Percentiles rank a stretch among this genome's conserved stretches.
phyloP scores from a whole-genome alignment of 2,888 invertebrate species.

The Tiphia femorata region DNA sequence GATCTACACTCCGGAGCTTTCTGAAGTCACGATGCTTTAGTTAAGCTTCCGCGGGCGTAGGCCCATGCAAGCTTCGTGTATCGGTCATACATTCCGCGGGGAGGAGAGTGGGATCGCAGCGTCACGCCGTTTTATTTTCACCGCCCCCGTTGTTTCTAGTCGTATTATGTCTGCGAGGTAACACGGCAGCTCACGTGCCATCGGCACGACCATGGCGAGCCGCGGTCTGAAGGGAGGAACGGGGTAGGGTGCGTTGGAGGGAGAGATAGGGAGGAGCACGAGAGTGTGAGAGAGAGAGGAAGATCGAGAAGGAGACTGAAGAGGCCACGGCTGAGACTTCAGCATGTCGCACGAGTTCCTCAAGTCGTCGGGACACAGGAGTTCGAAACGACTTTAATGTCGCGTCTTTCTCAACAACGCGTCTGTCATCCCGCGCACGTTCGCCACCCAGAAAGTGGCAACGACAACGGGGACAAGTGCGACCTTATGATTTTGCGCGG shows the following conservation, averaged over 20 bases:
- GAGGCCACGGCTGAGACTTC: conserved; percentile 18
- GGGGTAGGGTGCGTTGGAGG: neutral
- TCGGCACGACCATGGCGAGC: neutral
- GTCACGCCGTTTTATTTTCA: conserved; percentile 45
- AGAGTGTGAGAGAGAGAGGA: conserved; percentile 8
- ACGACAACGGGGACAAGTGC: conserved; percentile 3
- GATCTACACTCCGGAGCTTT: conserved; percentile 47
- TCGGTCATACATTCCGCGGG: conserved; percentile 54
- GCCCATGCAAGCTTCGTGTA: conserved; percentile 52
- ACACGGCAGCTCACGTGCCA: conserved; percentile 25
- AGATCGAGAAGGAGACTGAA: conserved; percentile 5
- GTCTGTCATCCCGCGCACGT: conserved; percentile 23
- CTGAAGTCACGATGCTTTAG: conserved; percentile 34
- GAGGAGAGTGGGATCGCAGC: too few relatives aligned
- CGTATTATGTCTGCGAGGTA: conserved; percentile 60
- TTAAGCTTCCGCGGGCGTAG: conserved; percentile 41
- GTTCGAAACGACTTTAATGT: conserved; percentile 25
- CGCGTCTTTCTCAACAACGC: conserved; percentile 31
- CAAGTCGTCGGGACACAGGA: conserved; percentile 6
- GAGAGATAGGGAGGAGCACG: neutral
- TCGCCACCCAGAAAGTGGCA: conserved; percentile 26
- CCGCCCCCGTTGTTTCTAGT: conserved; percentile 51
- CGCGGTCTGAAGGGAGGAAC: neutral
- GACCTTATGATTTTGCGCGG: conserved; percentile 16
- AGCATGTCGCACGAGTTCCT: conserved; percentile 5